Conservation (phyloP, 2,113 vertebrate genomes). For the Ia io region DNA sequence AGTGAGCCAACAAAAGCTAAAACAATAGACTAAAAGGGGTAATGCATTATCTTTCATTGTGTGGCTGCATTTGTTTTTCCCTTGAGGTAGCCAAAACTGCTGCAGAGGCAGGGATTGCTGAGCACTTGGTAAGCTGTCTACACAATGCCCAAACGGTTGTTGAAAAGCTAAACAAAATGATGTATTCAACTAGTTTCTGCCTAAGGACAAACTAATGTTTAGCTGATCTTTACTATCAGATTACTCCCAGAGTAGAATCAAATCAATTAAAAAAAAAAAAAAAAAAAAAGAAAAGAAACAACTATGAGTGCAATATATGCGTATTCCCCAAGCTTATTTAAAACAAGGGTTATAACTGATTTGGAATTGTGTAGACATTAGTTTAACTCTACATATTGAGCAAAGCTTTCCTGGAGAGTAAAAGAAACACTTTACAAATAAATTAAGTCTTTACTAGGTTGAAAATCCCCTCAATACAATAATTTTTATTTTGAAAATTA, state of each 20-base stretch:
- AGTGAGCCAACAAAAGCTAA: not conserved
- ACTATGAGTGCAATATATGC: not conserved
- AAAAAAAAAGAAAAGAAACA: not conserved
- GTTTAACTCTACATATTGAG: not conserved
- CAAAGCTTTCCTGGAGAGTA: conserved; percentile 20
- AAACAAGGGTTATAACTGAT: conserved; percentile 5
- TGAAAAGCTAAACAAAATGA: not conserved
- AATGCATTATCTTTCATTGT: conserved; percentile 15
- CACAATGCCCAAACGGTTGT: not conserved
- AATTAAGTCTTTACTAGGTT: not conserved
- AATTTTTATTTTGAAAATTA: conserved; percentile 59
- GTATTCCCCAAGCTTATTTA: not conserved
- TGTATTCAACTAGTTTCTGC: not conserved
- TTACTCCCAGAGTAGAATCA: not conserved
- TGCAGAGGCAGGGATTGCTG: not conserved
- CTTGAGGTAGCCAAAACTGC: not conserved
- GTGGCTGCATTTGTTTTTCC: conserved; percentile 55
- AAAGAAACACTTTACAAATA: not conserved
- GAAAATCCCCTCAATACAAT: not conserved
- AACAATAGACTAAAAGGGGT: not conserved
- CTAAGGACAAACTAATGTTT: conserved; percentile 8
- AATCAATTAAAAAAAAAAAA: not conserved
- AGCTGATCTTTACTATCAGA: conserved; percentile 21
- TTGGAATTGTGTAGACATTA: not conserved
- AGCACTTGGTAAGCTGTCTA: not conserved